phyloP scores from a whole-genome alignment of 2,888 invertebrate species.

The Hirudinaria manillensis region DNA sequence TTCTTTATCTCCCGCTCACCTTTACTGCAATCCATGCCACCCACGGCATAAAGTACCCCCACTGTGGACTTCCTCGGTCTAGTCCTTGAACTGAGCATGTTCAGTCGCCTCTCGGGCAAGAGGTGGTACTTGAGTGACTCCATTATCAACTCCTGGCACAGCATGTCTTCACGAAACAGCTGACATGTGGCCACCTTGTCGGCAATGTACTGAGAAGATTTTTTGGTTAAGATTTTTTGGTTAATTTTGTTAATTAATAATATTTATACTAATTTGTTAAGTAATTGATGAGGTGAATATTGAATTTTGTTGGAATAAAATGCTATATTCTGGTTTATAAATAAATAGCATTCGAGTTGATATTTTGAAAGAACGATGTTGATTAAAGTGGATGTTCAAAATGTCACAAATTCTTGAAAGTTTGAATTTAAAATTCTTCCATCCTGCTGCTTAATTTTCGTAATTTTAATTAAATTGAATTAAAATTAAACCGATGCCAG shows the following conservation, averaged over 20 bases:
- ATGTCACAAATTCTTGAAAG: too few species aligned
- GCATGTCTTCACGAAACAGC: constrained; percentile 62
- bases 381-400: too few species aligned
- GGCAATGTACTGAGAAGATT: constrained; percentile 66
- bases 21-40: constrained; percentile 87
- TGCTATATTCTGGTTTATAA: too few species aligned
- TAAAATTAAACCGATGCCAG: too few species aligned
- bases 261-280: not conserved
- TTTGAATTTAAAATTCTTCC: too few species aligned
- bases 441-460: too few species aligned
- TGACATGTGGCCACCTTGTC: constrained; percentile 73
- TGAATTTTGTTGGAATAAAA: too few species aligned
- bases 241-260: not conserved
- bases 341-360: too few species aligned
- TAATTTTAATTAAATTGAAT: too few species aligned
- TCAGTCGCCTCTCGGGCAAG: constrained; percentile 71
- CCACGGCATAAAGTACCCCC: constrained; percentile 77
- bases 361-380: too few species aligned
- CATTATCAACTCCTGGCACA: constrained; percentile 80
- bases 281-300: too few species aligned
- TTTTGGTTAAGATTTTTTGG: not conserved
- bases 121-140: constrained; percentile 90
- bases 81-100: constrained; percentile 72
- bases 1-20: constrained; percentile 51
- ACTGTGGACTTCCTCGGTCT: constrained; percentile 85